Conservation (phyloP, 2,113 vertebrate genomes). For the Mesoclemmys tuberculata region DNA sequence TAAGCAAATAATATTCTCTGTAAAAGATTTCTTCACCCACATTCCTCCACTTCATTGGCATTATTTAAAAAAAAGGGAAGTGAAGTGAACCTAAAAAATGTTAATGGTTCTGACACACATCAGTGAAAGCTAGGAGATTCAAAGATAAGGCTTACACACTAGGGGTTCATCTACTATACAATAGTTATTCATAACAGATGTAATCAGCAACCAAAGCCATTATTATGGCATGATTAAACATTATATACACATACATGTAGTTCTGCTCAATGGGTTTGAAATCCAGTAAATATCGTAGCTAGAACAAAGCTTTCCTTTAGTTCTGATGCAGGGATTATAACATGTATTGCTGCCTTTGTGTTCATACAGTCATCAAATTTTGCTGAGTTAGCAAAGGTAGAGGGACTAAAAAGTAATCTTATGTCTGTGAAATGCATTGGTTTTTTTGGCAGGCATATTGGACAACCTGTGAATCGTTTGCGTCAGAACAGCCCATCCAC, state of each 20-base stretch:
- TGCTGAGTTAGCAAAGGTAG: background rate
- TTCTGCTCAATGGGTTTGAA: background rate
- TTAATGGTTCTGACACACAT: background rate
- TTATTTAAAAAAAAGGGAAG: background rate
- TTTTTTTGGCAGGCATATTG: background rate
- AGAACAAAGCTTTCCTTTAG: background rate
- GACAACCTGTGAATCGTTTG: background rate
- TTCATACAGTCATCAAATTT: background rate
- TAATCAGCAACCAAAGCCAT: background rate
- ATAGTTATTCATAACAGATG: background rate
- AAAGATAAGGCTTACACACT: background rate
- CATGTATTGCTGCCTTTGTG: background rate
- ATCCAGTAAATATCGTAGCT: background rate
- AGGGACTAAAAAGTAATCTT: background rate
- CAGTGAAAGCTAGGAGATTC: background rate
- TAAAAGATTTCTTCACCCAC: background rate
- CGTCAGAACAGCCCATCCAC: background rate
- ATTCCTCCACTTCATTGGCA: background rate
- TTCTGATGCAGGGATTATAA: background rate
- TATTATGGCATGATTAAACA: background rate
- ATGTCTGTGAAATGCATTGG: background rate
- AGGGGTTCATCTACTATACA: too few relatives aligned
- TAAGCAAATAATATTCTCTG: background rate
- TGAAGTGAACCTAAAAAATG: too few relatives aligned
- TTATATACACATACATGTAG: background rate